Conservation (phyloP, 2,113 vertebrate species). For the Silurus asotus region DNA sequence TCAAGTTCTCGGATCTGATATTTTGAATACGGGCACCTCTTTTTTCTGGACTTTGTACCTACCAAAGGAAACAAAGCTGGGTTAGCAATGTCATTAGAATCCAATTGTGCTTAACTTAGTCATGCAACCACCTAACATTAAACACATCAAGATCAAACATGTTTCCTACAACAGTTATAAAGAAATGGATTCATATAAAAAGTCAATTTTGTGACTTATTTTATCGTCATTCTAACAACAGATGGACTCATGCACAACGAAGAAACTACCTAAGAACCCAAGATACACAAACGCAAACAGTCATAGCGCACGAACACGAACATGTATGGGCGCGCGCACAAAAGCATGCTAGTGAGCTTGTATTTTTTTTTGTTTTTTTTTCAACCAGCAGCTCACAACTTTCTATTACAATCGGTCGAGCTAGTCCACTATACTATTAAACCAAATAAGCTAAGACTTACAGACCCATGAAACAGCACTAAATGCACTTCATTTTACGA, state of each 20-base stretch:
- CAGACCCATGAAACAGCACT: not conserved
- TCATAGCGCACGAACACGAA: constrained; percentile 22
- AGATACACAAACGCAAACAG: not conserved
- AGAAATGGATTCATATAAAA: not conserved
- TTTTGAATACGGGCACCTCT: constrained; percentile 97
- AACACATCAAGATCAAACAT: not conserved
- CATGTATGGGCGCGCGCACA: constrained; percentile 12
- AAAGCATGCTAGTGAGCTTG: not conserved
- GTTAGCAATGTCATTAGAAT: constrained; percentile 14
- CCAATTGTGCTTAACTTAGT: not conserved
- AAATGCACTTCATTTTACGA: not conserved
- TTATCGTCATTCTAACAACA: not conserved
- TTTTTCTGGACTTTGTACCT: constrained; percentile 92
- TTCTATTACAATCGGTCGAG: not conserved
- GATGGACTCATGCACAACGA: not conserved
- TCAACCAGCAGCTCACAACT: not conserved
- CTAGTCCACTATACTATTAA: not conserved
- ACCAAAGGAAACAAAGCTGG: constrained; percentile 54
- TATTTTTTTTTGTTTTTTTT: not conserved
- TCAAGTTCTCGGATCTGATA: constrained; percentile 99
- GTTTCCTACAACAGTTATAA: not conserved
- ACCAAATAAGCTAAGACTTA: not conserved
- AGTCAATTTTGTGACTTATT: not conserved
- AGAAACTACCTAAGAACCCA: not conserved
- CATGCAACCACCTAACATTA: not conserved